Evolutionary conservation across 2,797 vertebrate species (phyloP).

Genomic region (Acanthiza pusilla): DNA sequence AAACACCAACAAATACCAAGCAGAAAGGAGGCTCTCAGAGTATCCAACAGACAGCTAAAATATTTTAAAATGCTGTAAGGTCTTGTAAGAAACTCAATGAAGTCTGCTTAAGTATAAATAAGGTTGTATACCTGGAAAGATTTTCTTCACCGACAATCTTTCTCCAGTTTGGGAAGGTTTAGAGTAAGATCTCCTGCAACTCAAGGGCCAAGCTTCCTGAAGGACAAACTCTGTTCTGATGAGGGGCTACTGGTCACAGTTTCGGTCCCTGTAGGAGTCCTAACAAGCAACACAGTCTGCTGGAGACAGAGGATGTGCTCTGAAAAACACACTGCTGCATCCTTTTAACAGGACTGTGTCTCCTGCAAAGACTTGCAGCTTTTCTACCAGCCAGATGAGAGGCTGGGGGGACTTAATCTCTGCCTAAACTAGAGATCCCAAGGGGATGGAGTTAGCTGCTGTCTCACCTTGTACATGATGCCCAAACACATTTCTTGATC

Average conservation of each 20-base stretch:
- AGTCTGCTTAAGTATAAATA: neutral
- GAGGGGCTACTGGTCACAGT: neutral
- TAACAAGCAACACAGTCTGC: neutral
- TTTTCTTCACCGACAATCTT: neutral
- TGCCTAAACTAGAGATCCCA: neutral
- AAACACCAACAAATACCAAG: neutral
- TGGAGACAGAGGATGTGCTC: neutral
- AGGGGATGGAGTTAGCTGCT: neutral
- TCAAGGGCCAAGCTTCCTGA: neutral
- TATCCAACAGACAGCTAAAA: neutral
- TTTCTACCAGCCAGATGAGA: neutral
- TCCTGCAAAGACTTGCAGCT: neutral
- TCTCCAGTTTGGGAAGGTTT: neutral
- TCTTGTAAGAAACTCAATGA: neutral
- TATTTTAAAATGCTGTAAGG: neutral
- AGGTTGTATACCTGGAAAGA: neutral
- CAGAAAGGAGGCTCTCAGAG: neutral
- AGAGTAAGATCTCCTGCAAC: neutral
- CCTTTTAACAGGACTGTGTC: neutral
- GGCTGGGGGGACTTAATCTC: neutral
- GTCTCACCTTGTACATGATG: neutral
- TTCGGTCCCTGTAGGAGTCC: neutral
- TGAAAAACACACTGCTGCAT: neutral
- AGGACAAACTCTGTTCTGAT: neutral
- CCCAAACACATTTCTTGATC: neutral